Evolutionary conservation across 2,797 vertebrate genomes (phyloP).

Genomic region (Cuniculus paca): DNA sequence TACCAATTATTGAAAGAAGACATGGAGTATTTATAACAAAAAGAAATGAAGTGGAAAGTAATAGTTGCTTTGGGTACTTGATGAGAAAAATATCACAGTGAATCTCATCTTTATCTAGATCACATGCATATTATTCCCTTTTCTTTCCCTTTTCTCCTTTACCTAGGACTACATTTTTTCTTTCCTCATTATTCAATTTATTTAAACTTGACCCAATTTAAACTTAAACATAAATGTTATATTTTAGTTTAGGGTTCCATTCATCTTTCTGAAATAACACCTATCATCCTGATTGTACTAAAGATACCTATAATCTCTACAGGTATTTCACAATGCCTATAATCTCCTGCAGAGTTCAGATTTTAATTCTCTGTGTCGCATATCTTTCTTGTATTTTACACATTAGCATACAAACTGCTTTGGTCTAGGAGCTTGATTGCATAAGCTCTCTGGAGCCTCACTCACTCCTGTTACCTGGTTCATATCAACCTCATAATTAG

Average conservation of each 20-base stretch:
- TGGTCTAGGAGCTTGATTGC: not conserved
- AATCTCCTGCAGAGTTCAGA: not conserved
- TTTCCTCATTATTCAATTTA: not conserved
- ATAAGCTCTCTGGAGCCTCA: not conserved
- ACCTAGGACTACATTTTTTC: not conserved
- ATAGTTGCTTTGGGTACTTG: not conserved
- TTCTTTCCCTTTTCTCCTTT: not conserved
- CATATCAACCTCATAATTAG: not conserved
- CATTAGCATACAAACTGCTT: not conserved
- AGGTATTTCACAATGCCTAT: not conserved
- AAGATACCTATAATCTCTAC: not conserved
- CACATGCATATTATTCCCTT: not conserved
- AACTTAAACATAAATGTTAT: not conserved
- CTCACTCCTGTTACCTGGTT: not conserved
- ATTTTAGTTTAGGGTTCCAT: not conserved
- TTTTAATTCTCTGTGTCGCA: not conserved
- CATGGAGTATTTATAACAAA: not conserved
- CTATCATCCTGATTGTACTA: not conserved
- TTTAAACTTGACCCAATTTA: not conserved
- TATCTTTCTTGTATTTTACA: not conserved
- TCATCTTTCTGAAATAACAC: not conserved
- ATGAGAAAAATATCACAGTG: not conserved
- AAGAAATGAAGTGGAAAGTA: not conserved
- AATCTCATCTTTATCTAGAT: not conserved
- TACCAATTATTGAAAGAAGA: not conserved